phyloP scores from a whole-genome alignment of 2,113 vertebrate species.

The Rhodinocichla rosea region DNA sequence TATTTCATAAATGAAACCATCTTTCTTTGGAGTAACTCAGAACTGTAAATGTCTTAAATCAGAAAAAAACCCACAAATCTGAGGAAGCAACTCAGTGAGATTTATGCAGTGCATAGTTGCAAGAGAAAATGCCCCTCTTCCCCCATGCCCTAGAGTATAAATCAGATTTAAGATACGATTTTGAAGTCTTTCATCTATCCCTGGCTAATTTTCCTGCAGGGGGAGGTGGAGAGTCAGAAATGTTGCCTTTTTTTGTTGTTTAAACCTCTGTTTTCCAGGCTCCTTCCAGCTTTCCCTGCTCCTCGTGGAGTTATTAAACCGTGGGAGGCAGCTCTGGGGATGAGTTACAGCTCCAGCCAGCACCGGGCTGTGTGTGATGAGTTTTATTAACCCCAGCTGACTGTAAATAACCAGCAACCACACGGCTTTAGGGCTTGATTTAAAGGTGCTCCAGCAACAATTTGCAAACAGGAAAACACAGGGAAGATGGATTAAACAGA shows the following conservation, averaged over 20 bases:
- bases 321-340: not conserved
- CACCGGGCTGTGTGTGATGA: not conserved
- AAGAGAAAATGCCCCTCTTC: not conserved
- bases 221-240: slow-evolving; percentile 61
- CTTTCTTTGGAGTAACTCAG: not conserved
- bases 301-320: not conserved
- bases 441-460: slow-evolving; percentile 17
- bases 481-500: not conserved
- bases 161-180: not conserved
- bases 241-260: not conserved
- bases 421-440: slow-evolving; percentile 41
- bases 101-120: not conserved
- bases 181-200: not conserved
- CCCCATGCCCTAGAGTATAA: not conserved
- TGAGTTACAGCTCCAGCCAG: slow-evolving; percentile 18
- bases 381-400: slow-evolving; percentile 56
- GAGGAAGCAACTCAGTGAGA: not conserved
- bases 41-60: not conserved
- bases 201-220: slow-evolving; percentile 55
- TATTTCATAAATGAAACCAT: not conserved
- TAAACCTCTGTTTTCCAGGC: not conserved
- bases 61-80: not conserved
- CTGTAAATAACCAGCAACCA: slow-evolving; percentile 24
- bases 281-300: not conserved
- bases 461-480: not conserved